Evolutionary conservation across 1,140 invertebrate genomes (phyloP), one percentile per base, ranked within the genome.

Genomic region (Heterodera schachtii): DNA sequence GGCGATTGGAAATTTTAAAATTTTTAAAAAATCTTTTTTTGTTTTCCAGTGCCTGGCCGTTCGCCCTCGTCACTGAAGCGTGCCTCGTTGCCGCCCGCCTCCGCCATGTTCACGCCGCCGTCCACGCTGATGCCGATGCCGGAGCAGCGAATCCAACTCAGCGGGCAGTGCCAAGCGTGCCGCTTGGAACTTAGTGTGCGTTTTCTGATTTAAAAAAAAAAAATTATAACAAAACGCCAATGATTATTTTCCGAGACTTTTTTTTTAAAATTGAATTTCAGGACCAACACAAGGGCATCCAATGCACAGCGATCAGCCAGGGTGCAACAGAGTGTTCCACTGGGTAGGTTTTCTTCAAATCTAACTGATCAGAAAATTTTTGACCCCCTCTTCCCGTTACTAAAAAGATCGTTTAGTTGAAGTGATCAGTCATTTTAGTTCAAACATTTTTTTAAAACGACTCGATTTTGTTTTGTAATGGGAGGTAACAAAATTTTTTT

Each of bases 281-380:
- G 76, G 64, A 78, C 19, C 76, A 78, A 44, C 52, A 44, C 4
- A 64, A 44, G 47, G 76, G 64, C 44, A 78, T 78, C 70, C 57
- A 78, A 41, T 78, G 76, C 70, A 78, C 76, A 69, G 76, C 76
- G 47, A 78, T 78, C 11, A 46, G 76, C 47, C 76, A 78, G 46
- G 76, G 76, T 78, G 76, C 31, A 78, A 78, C 44, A 60, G 70
- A 13, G 64, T 69, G 47, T 78, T 69, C 66, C 76, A 78, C 46
- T 78, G 76, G 76, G 69, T 71, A 4, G 16, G 69, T 60, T 60
- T 19, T 6, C 9, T 49, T 4, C 47, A 49, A 9, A 49, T 6
- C 9, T 49, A 49, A 49, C 9, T 9, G 47, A 49, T 49, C 9
- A 4, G 4, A 49, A 6, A 49, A 6, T 49, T 49, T 9, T 49